Conservation (phyloP, 2,113 vertebrate genomes). For the Ceyx melanurus region DNA sequence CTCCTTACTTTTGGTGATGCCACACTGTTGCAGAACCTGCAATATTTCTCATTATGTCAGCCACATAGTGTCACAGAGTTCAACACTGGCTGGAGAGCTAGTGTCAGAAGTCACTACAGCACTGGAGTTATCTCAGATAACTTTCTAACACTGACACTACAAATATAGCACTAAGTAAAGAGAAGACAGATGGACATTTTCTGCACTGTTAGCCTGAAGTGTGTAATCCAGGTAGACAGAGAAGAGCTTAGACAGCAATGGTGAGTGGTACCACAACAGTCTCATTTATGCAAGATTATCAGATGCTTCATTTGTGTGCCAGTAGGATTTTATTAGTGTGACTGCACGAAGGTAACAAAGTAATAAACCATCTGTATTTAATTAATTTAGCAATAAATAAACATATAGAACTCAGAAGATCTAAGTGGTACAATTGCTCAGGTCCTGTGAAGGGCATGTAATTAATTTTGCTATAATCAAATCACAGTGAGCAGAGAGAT, state of each 20-base stretch:
- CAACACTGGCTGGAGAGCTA: neutral
- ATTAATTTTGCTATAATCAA: constrained; percentile 37
- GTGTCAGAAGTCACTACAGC: neutral
- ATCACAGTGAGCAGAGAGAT: neutral
- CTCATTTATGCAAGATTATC: neutral
- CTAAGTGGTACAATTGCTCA: neutral
- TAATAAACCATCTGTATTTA: constrained; percentile 6
- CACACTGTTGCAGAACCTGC: neutral
- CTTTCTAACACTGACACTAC: neutral
- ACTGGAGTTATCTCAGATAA: neutral
- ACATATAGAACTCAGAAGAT: neutral
- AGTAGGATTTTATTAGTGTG: neutral
- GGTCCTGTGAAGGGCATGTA: constrained; percentile 14
- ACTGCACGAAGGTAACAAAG: neutral
- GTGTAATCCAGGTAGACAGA: neutral
- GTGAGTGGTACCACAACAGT: neutral
- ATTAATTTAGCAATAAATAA: constrained; percentile 52
- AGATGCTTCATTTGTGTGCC: neutral
- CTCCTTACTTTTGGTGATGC: neutral
- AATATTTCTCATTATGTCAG: neutral
- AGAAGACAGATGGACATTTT: neutral
- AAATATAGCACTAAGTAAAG: neutral
- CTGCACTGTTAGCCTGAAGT: neutral
- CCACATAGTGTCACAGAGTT: neutral
- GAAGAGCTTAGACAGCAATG: neutral